Conservation (phyloP, 2,888 invertebrate genomes). For the Andrena minutula region DNA sequence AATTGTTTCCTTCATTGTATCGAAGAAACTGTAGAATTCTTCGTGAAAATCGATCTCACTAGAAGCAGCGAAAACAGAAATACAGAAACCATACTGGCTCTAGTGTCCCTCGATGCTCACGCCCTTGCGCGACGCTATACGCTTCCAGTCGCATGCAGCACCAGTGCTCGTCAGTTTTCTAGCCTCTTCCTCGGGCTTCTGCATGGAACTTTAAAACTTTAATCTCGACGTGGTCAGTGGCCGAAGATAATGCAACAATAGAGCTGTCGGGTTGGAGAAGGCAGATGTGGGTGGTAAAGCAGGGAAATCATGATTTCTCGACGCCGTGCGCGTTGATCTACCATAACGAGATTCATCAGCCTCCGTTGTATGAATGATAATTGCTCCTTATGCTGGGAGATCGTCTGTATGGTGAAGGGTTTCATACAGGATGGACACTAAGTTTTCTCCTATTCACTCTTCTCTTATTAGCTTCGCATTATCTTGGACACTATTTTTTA, state of each 20-base stretch:
- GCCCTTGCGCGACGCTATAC: conserved; percentile 45
- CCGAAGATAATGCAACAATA: conserved; percentile 79
- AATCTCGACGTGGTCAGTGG: conserved; percentile 77
- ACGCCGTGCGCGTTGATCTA: conserved; percentile 57
- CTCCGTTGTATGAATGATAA: conserved; percentile 46
- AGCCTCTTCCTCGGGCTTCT: conserved; percentile 52
- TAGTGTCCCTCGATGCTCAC: conserved; percentile 48
- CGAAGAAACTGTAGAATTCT: background rate
- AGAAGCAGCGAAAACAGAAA: conserved; percentile 33
- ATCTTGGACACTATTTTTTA: background rate
- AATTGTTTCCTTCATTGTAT: background rate
- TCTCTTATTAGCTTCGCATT: background rate
- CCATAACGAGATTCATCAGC: conserved; percentile 67
- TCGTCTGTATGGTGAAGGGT: conserved; percentile 11
- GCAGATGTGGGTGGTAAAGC: conserved; percentile 57
- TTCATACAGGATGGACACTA: conserved; percentile 5
- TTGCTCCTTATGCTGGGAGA: conserved; percentile 25
- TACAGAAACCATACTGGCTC: conserved; percentile 2
- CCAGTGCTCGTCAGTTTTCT: conserved; percentile 62
- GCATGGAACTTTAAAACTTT: conserved; percentile 78
- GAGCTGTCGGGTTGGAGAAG: conserved; percentile 60
- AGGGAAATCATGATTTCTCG: conserved; percentile 66
- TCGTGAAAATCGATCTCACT: conserved; percentile 20
- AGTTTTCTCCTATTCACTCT: conserved; percentile 4
- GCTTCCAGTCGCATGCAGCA: conserved; percentile 50